Conservation (phyloP, 2,797 vertebrate genomes). For the Microchirus variegatus region DNA sequence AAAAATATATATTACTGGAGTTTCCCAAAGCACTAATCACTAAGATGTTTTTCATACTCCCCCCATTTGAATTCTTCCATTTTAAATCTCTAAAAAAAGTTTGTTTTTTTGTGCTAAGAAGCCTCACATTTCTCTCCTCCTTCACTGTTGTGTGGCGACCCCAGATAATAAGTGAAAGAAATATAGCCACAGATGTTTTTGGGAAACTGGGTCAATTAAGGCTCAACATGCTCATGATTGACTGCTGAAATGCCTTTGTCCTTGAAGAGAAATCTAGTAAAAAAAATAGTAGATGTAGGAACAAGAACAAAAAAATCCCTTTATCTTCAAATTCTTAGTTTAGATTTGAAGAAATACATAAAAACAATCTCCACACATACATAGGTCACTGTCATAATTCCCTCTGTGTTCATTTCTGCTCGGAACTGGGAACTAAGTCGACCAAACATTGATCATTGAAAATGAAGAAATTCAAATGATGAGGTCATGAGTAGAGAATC, state of each 20-base stretch:
- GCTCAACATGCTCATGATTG: constrained; percentile 22
- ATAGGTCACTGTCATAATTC: too few species aligned
- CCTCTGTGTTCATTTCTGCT: constrained; percentile 7
- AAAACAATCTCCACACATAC: background rate
- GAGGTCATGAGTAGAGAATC: constrained; percentile 48
- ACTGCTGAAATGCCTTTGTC: constrained; percentile 22
- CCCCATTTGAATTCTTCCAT: constrained; percentile 1
- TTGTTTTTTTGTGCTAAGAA: background rate
- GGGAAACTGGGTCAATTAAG: constrained; percentile 17
- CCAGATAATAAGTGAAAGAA: background rate
- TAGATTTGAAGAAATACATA: background rate
- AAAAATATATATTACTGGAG: constrained; percentile 2
- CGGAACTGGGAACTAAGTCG: constrained; percentile 10
- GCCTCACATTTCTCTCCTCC: background rate
- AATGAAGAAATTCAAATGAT: constrained; percentile 81
- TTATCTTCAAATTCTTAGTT: constrained; percentile 11
- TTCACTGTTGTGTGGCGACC: constrained; percentile 3
- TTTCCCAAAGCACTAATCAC: constrained; percentile 48
- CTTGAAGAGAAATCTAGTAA: constrained; percentile 8
- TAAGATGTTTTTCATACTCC: background rate
- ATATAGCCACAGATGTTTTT: constrained; percentile 38
- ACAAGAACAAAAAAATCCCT: constrained; percentile 7
- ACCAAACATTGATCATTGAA: constrained; percentile 20
- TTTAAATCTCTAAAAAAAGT: background rate
- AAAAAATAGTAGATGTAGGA: constrained; percentile 29